phyloP scores from a whole-genome alignment of 2,888 invertebrate genomes.

The Ischnura elegans region DNA sequence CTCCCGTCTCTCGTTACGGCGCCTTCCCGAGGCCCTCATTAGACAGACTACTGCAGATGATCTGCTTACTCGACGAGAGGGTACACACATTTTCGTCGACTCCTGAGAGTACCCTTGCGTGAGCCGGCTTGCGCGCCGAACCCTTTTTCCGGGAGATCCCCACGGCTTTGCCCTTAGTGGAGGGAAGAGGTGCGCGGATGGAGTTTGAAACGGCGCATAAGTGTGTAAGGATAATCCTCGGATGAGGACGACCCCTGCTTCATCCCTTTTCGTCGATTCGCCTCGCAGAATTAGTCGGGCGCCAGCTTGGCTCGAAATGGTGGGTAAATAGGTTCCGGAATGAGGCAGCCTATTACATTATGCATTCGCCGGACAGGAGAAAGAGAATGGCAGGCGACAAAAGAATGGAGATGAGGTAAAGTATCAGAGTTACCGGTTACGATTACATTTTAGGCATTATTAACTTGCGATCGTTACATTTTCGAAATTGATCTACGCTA shows the following conservation, averaged over 20 bases:
- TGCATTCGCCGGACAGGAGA: constrained; percentile 39
- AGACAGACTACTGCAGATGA: constrained; percentile 54
- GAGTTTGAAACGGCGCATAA: background rate
- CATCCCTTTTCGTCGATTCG: background rate
- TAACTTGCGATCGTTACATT: no score
- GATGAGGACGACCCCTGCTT: background rate
- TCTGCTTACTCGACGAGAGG: constrained; percentile 23
- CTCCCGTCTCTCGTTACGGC: background rate
- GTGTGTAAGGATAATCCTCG: constrained; percentile 24
- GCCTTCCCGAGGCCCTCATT: background rate
- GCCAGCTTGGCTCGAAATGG: constrained; percentile 28
- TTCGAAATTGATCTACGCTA: no score
- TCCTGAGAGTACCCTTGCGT: background rate
- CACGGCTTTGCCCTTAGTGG: background rate
- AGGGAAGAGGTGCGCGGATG: background rate
- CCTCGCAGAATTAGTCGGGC: constrained; percentile 25
- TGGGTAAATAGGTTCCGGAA: constrained; percentile 47
- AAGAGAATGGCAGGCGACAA: constrained; percentile 36
- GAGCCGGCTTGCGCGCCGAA: background rate
- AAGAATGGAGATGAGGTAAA: background rate
- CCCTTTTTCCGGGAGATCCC: no score
- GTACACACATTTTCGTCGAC: background rate
- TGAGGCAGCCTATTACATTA: constrained; percentile 44
- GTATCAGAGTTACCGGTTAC: no score
- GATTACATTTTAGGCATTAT: no score